Conservation (phyloP, 2,113 vertebrate genomes). For the Grus americana region DNA sequence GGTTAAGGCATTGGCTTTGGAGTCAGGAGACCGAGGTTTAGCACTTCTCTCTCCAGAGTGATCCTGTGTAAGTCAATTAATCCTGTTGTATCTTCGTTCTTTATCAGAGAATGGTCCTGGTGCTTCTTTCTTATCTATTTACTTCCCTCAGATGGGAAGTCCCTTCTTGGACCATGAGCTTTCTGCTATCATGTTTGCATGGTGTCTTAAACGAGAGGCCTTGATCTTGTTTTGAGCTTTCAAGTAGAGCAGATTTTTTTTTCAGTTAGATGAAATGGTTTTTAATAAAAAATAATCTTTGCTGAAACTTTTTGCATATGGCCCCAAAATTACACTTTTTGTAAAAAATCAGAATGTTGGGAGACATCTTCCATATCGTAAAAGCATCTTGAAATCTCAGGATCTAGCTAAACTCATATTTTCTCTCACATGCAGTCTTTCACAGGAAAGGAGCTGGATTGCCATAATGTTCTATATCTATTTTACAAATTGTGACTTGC, state of each 20-base stretch:
- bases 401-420: not conserved
- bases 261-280: not conserved
- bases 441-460: not conserved
- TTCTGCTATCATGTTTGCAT: not conserved
- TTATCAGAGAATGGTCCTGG: not conserved
- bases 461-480: not conserved
- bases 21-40: not conserved
- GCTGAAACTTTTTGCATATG: not conserved
- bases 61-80: not conserved
- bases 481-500: not conserved
- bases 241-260: not conserved
- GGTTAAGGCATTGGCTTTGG: not conserved
- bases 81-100: not conserved
- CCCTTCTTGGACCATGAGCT: not conserved
- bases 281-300: not conserved
- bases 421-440: not conserved
- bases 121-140: not conserved
- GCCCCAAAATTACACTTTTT: not conserved
- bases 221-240: not conserved
- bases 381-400: not conserved
- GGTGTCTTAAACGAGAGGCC: not conserved
- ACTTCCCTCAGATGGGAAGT: not conserved
- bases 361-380: not conserved
- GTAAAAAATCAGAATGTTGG: not conserved
- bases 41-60: not conserved